Evolutionary conservation across 2,888 invertebrate species (phyloP).

Genomic region (Mongoloraphidia duomilia): DNA sequence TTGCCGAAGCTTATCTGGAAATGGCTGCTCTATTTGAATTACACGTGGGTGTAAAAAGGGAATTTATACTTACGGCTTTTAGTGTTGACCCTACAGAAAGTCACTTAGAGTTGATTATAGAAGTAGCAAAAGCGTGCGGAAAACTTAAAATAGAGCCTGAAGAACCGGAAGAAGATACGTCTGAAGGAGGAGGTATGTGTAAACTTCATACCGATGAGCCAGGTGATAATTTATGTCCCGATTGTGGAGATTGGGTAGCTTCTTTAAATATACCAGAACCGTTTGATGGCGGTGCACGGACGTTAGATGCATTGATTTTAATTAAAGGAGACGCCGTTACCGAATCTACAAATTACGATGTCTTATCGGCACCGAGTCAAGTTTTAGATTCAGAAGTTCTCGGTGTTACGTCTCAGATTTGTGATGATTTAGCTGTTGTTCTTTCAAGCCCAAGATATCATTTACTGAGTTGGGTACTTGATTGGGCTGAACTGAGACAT

Average conservation of each 20-base stretch:
- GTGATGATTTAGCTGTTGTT: constrained; percentile 56
- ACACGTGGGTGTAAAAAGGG: constrained; percentile 46
- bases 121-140: constrained; percentile 35
- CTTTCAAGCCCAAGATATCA: constrained; percentile 57
- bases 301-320: constrained; percentile 32
- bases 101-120: constrained; percentile 42
- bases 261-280: neutral
- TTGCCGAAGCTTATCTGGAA: constrained; percentile 47
- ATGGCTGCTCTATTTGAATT: constrained; percentile 44
- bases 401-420: constrained; percentile 47
- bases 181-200: constrained; percentile 26
- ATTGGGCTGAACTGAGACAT: constrained; percentile 39
- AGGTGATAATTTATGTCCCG: neutral
- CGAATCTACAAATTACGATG: constrained; percentile 25
- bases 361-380: constrained; percentile 27
- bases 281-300: constrained; percentile 26
- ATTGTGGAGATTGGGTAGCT: neutral
- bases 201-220: constrained; percentile 18
- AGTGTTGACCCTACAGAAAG: constrained; percentile 51
- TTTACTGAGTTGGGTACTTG: constrained; percentile 53
- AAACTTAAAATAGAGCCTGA: constrained; percentile 15
- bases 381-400: constrained; percentile 37
- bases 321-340: constrained; percentile 34
- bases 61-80: constrained; percentile 62
- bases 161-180: constrained; percentile 24